phyloP scores from a whole-genome alignment of 2,113 vertebrate species.

The Arizona elegans region DNA sequence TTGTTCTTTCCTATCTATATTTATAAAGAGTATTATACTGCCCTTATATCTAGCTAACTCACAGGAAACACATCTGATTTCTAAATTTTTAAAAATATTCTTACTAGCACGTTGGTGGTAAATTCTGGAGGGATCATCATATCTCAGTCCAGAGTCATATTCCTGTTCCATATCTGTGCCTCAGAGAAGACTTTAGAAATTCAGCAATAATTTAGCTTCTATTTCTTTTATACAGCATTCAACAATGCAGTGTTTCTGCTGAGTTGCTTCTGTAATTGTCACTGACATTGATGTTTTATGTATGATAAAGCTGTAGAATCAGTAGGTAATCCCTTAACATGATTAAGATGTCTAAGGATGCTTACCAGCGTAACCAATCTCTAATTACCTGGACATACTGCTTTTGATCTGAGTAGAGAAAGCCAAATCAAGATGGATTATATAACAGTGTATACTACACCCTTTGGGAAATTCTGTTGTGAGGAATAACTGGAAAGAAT shows the following conservation, averaged over 20 bases:
- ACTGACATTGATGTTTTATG: background rate
- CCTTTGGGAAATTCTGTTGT: background rate
- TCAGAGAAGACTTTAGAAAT: background rate
- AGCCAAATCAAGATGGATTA: background rate
- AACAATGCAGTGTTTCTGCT: constrained; percentile 15
- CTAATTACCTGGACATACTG: background rate
- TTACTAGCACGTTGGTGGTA: background rate
- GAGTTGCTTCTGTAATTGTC: background rate
- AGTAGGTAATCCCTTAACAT: background rate
- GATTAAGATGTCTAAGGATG: background rate
- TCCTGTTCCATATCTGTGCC: background rate
- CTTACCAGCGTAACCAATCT: background rate
- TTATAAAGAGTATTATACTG: background rate
- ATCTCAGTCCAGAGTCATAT: background rate
- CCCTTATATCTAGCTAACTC: background rate
- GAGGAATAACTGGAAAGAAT: background rate
- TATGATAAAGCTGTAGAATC: background rate
- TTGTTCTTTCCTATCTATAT: background rate
- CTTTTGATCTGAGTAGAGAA: background rate
- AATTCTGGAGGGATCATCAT: background rate
- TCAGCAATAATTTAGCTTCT: background rate
- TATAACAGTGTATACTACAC: background rate
- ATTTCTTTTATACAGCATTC: background rate
- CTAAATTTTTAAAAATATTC: background rate
- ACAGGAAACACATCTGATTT: background rate